Evolutionary conservation across 2,797 vertebrate genomes (phyloP).

Genomic region (Phoxinus dragarum): DNA sequence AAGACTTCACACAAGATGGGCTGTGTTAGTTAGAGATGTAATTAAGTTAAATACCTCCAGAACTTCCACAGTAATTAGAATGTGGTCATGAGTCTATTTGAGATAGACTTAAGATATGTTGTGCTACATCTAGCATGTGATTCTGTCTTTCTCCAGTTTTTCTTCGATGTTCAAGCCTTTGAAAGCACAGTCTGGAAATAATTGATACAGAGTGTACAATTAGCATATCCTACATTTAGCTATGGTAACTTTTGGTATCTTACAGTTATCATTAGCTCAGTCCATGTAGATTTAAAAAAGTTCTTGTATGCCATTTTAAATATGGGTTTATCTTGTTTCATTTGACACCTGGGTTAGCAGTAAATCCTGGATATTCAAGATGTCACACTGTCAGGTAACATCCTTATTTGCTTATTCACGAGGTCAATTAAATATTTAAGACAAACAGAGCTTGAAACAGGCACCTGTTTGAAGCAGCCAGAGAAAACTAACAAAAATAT

Average conservation of each 20-base stretch:
- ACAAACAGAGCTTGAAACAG: neutral
- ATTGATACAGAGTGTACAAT: neutral
- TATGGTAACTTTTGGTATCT: neutral
- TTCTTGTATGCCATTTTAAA: neutral
- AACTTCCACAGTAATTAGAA: conserved; percentile 24
- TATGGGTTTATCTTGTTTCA: neutral
- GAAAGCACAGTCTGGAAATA: conserved; percentile 14
- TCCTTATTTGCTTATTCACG: neutral
- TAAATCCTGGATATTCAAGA: neutral
- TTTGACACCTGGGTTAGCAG: neutral
- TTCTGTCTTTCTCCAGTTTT: conserved; percentile 1
- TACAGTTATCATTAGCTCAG: neutral
- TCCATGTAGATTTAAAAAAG: neutral
- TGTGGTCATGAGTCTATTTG: neutral
- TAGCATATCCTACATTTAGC: conserved; percentile 24
- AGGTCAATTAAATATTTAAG: neutral
- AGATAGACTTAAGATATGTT: neutral
- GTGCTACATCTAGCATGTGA: conserved; percentile 29
- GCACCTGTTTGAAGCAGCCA: neutral
- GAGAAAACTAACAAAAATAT: too few species aligned
- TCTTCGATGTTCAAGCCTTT: neutral
- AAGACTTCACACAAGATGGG: neutral
- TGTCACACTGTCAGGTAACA: neutral
- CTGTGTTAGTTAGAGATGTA: conserved; percentile 7
- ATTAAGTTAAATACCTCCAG: conserved; percentile 18